These are phyloP conservation scores for Tenualosa thibaudeaui DNA, from an alignment of 2,797 vertebrate species.

Conservation along the genomic window DNA sequence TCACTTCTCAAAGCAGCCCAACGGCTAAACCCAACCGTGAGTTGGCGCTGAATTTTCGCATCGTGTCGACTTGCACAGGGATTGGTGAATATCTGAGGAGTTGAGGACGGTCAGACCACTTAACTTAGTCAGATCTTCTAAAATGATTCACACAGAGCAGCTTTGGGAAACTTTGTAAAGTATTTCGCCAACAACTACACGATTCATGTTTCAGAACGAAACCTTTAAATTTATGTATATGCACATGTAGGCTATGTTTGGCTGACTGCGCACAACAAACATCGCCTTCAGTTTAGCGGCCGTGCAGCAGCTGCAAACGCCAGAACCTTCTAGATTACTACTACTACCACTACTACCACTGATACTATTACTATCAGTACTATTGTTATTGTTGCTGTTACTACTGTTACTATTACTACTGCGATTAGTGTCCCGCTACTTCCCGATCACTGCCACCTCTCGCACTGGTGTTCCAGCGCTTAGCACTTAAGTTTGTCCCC, in stretches of 20 bases:
- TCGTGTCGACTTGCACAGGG: not conserved
- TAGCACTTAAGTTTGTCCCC: not conserved
- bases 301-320: not conserved
- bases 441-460: not conserved
- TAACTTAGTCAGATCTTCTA: constrained; percentile 36
- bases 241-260: not conserved
- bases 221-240: not conserved
- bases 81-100: constrained; percentile 39
- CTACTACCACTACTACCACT: constrained; percentile 72
- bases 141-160: not conserved
- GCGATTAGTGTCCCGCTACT: constrained; percentile 21
- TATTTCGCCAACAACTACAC: not conserved
- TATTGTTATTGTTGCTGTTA: constrained; percentile 55
- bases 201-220: not conserved
- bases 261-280: not conserved
- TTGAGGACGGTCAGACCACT: constrained; percentile 44
- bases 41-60: not conserved
- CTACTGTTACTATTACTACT: constrained; percentile 58
- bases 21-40: not conserved
- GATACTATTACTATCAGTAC: constrained; percentile 65
- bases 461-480: not conserved
- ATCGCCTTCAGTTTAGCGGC: not conserved
- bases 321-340: no score
- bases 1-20: not conserved
- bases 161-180: not conserved